Evolutionary conservation across 2,113 vertebrate genomes (phyloP).

Genomic region (Brachyhypopomus gauderio): DNA sequence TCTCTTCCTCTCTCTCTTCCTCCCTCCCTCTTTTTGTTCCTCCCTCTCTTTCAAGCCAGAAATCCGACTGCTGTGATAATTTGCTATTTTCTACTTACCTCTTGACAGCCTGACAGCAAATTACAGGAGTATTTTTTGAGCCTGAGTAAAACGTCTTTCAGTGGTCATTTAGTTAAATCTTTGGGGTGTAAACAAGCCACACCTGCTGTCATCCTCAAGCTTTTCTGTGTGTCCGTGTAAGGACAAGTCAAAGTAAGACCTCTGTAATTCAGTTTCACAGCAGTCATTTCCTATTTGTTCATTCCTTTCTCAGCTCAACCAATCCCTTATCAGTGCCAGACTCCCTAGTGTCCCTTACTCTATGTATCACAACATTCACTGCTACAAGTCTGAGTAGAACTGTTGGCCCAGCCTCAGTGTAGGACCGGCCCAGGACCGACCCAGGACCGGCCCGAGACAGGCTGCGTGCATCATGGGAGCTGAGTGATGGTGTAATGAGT

Average conservation of each 20-base stretch:
- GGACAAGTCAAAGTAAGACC: background rate
- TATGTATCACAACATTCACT: conserved; percentile 9
- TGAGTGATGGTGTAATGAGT: conserved; percentile 45
- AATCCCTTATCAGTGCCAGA: conserved; percentile 4
- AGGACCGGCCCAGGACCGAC: background rate
- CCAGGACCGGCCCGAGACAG: background rate
- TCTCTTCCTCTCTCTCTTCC: background rate
- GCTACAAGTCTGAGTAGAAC: conserved; percentile 2
- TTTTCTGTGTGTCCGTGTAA: conserved; percentile 19
- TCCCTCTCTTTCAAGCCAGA: conserved; percentile 37
- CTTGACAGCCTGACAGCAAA: conserved; percentile 58
- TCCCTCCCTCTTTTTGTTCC: background rate
- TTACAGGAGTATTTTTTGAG: conserved; percentile 48
- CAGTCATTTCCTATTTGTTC: conserved; percentile 18
- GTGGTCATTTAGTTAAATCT: conserved; percentile 52
- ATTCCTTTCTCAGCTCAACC: background rate
- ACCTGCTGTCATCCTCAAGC: background rate
- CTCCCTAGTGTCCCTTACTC: conserved; percentile 6
- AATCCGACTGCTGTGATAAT: conserved; percentile 40
- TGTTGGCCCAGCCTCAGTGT: background rate
- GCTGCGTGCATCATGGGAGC: conserved; percentile 32
- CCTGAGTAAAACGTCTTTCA: conserved; percentile 48
- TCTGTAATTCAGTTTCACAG: background rate
- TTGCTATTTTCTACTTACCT: conserved; percentile 47
- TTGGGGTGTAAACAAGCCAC: conserved; percentile 27